Evolutionary conservation across 1,140 invertebrate genomes (phyloP), one percentile per base, ranked within the genome.

Genomic region (Thalassaphorura encarpata): DNA sequence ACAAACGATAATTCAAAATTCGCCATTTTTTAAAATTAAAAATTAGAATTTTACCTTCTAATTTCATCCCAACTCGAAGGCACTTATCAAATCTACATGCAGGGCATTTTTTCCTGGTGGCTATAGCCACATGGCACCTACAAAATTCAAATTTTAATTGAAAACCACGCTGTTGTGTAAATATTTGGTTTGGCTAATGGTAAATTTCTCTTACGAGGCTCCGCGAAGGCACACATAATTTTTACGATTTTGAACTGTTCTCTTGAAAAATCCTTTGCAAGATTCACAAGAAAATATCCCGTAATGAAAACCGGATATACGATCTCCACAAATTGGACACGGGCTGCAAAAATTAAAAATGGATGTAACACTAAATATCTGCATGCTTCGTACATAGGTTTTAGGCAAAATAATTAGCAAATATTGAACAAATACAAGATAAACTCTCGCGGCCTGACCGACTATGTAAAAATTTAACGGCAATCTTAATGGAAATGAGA

Each of bases 191-290:
- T n/a, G n/a, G n/a, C n/a, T n/a, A n/a, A n/a, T n/a, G n/a, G n/a
- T n/a, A n/a, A n/a, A n/a, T n/a, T n/a, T n/a, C n/a, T n/a, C n/a
- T n/a, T n/a, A n/a, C 51, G 84, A 83, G 0, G 87, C 87, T 16
- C 89, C 89, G 42, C 89, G 79, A 43, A 95, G 77, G 71, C 94
- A 98, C 56, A 91, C 85, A 73, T 97, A 97, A 69, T 92, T 89
- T 73, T 97, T 96, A 49, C 93, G 82, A 71, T 98, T 98, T 75
- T 97, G 93, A 3, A 97, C 94, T 40, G 92, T 97, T 58, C 94
- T 79, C 72, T 97, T 97, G 75, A 98, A 98, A 73, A 98, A 98
- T 3, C 94, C 94, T 76, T 98, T 98, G 70, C 86, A 97, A 13
- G 88, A 93, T 70, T 97, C 93, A 74, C 93, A 97, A 13, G 90